Conservation (phyloP, 2,888 invertebrate species). For the Abrostola tripartita region DNA sequence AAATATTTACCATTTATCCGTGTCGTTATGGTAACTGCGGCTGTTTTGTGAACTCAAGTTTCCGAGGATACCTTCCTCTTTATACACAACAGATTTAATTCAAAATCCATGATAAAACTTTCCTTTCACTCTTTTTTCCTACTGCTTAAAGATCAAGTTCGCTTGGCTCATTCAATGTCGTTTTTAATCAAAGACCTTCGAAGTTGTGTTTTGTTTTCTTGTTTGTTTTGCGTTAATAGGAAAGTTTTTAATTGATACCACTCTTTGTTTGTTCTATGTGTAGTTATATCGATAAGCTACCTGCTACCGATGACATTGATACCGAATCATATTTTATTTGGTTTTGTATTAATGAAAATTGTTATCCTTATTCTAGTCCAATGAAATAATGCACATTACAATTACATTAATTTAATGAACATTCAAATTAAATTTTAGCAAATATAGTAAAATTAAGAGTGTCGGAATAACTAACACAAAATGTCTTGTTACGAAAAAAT, state of each 20-base stretch:
- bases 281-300: conserved; percentile 53
- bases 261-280: conserved; percentile 63
- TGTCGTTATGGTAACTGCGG: conserved; percentile 54
- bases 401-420: no score
- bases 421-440: no score
- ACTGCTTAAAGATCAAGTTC: conserved; percentile 65
- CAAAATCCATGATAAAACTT: conserved; percentile 53
- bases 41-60: conserved; percentile 56
- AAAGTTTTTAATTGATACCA: conserved; percentile 79
- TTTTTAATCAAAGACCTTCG: conserved; percentile 75
- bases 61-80: conserved; percentile 53
- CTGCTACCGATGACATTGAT: conserved; percentile 24
- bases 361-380: not conserved
- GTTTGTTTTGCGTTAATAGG: conserved; percentile 70
- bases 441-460: no score
- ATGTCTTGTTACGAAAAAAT: no score
- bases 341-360: conserved; percentile 4
- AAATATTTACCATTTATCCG: conserved; percentile 50
- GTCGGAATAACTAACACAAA: no score
- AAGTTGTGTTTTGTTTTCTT: conserved; percentile 72
- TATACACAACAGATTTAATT: conserved; percentile 67
- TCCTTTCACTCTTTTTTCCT: conserved; percentile 56
- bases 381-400: no score
- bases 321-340: not conserved
- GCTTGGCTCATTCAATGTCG: conserved; percentile 61